Evolutionary conservation across 2,888 invertebrate species (phyloP).

Genomic region (Chorisops tibialis): DNA sequence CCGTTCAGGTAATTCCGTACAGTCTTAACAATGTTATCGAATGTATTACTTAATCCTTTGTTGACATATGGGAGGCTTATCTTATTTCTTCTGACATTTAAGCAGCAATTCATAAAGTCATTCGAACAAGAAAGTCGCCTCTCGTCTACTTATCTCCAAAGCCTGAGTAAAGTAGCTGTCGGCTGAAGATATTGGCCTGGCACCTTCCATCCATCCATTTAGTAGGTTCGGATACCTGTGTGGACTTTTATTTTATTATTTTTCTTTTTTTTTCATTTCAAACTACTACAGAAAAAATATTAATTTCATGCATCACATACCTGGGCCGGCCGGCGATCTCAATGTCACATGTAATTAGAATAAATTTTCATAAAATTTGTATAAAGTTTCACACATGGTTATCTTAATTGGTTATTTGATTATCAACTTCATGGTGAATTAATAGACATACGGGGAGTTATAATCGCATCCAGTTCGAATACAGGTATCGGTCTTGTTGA

Average conservation of each 20-base stretch:
- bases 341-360: constrained; percentile 28
- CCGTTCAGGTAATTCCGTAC: constrained; percentile 10
- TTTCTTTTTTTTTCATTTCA: not conserved
- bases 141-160: constrained; percentile 13
- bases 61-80: constrained; percentile 23
- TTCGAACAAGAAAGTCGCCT: not conserved
- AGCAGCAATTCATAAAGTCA: constrained; percentile 23
- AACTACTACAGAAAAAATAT: constrained; percentile 2
- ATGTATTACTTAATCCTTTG: constrained; percentile 25
- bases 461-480: not conserved
- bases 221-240: not conserved
- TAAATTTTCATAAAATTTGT: constrained; percentile 30
- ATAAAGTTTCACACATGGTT: constrained; percentile 31
- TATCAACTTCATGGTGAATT: constrained; percentile 29
- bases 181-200: constrained; percentile 7
- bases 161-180: constrained; percentile 4
- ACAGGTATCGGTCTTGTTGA: not conserved
- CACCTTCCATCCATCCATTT: not conserved
- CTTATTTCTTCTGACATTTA: constrained; percentile 22
- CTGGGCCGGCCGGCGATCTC: constrained; percentile 17
- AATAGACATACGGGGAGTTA: constrained; percentile 20
- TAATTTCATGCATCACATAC: constrained; percentile 12
- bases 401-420: constrained; percentile 30
- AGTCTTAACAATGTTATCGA: constrained; percentile 25
- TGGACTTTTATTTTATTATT: not conserved